Conservation (phyloP, 2,113 vertebrate species). For the Lates calcarifer region DNA sequence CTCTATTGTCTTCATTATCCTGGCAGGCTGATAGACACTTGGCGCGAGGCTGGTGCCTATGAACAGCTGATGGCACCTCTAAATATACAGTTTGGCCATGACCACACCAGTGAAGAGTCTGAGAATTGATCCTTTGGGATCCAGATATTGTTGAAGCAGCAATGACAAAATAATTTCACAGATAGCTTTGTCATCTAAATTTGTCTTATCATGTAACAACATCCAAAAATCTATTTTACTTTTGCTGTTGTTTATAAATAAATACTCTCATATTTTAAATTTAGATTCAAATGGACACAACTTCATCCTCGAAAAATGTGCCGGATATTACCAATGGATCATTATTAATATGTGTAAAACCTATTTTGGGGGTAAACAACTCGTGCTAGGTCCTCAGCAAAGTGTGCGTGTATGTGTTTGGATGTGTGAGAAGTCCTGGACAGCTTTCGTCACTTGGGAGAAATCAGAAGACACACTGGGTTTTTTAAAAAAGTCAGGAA, state of each 20-base stretch:
- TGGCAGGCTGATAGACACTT: slow-evolving; percentile 5
- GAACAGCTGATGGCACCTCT: slow-evolving; percentile 67
- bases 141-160: slow-evolving; percentile 18
- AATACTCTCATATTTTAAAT: too few relatives aligned
- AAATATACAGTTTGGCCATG: slow-evolving; percentile 55
- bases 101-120: neutral
- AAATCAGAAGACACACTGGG: slow-evolving; percentile 31
- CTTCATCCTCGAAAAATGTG: neutral
- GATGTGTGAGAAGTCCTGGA: slow-evolving; percentile 25
- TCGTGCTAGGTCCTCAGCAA: neutral
- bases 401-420: neutral
- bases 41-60: neutral
- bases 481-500: slow-evolving; percentile 38
- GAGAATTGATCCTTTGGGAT: slow-evolving; percentile 15
- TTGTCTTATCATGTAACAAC: neutral
- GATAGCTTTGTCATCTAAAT: neutral
- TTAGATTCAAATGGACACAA: too few relatives aligned
- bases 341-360: neutral
- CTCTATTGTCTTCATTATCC: slow-evolving; percentile 60
- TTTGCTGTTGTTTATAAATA: too few relatives aligned
- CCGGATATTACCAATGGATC: neutral
- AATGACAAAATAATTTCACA: slow-evolving; percentile 15
- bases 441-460: slow-evolving; percentile 20
- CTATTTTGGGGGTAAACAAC: neutral
- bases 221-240: neutral